Evolutionary conservation across 2,113 vertebrate species (phyloP).

Genomic region (Conger conger): DNA sequence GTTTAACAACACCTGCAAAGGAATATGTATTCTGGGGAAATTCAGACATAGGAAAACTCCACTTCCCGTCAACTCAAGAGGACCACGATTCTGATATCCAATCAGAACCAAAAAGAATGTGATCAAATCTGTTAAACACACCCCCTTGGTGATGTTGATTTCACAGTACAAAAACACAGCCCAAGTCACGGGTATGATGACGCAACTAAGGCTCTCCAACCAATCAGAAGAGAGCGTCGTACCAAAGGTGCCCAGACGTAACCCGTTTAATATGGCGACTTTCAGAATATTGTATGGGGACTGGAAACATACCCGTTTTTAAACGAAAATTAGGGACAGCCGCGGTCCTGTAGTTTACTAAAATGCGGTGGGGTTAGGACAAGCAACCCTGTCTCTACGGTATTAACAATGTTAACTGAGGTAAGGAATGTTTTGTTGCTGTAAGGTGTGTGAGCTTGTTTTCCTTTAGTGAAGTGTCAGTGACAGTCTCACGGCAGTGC

Average conservation of each 20-base stretch:
- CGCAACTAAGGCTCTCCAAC: not conserved
- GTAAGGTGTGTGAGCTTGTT: not conserved
- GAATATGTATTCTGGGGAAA: not conserved
- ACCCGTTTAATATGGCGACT: constrained; percentile 1
- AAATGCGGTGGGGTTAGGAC: not conserved
- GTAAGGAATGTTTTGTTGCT: not conserved
- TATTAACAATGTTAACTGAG: not conserved
- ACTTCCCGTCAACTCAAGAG: not conserved
- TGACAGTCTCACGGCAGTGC: not conserved
- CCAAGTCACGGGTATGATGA: not conserved
- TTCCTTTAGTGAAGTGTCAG: not conserved
- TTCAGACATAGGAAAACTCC: not conserved
- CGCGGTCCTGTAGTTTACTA: not conserved
- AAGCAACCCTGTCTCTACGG: constrained; percentile 4
- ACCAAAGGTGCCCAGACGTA: not conserved
- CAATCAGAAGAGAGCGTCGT: not conserved
- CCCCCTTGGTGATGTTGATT: not conserved
- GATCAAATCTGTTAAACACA: not conserved
- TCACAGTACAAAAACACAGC: not conserved
- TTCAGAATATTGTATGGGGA: constrained; percentile 7
- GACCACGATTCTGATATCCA: not conserved
- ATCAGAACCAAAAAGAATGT: not conserved
- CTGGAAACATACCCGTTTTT: constrained; percentile 4
- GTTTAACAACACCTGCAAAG: not conserved
- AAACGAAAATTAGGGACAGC: constrained; percentile 2